Base-by-base conservation (phyloP, 2,113 vertebrate genomes). In the Hiodon tergisus region DNA sequence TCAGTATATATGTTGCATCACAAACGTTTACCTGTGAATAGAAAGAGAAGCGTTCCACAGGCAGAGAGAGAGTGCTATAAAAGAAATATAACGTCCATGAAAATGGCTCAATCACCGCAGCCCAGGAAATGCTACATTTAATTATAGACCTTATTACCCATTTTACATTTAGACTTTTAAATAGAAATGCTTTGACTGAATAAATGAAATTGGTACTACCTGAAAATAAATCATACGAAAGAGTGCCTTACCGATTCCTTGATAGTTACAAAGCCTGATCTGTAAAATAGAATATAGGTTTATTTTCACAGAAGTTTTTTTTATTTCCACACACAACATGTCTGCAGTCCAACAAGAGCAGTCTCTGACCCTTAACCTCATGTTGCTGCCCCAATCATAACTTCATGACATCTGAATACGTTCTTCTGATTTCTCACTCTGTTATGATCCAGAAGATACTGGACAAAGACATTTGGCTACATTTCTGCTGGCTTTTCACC, bases 211-310 rank as follows among this genome's bases (percentile, higher is more conserved):
- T 17, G 54, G 6, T 47, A 69, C 3, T 6, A 8, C 13, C 13
- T 16, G 8, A n/a, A 46, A 31, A n/a, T n/a, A 77, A 31, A 31
- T 31, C 31, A 31, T 31, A 31, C 31, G 31, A 31, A 31, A 31
- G 31, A 31, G 31, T 31, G 31, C 31, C 91, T 87, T 82, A 92
- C 91, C 10, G 85, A 85, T 81, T 89, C 89, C 59, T 81, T 87
- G 51, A 91, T 76, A 0, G 82, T 86, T 69, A 89, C 67, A 46
- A 83, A 75, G 51, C 91, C 90, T 50, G 82, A 83, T 70, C 91
- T 92, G 82, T 10, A 51, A 52, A 51, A n/a, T 55, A 52, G 78
- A 5, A 70, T 13, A 31, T 53, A 14, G 16, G 5, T 17, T 13
- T 14, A 3, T 16, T 65, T n/a, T 65, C 3, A 73, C 17, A 9